Base-by-base conservation (phyloP, 2,113 vertebrate genomes). In the Centropus unirufus region DNA sequence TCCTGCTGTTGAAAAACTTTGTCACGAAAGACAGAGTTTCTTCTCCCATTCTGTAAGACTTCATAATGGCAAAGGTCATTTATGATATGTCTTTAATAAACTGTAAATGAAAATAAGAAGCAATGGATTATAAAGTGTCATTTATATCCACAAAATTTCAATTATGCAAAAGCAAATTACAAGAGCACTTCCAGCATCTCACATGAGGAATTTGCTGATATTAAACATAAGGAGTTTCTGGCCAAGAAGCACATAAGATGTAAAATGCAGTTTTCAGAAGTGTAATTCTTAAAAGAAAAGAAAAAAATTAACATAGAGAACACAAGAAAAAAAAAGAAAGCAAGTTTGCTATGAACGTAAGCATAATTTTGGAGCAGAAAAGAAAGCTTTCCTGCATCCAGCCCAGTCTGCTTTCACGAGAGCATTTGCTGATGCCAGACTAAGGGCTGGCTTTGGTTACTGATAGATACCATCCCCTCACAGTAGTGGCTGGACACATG, bases 211-310 rank as follows among this genome's bases (percentile, higher is more conserved):
- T 92, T 83, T 79, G 66, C 77, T 92, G 62, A 61, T 83, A 90
- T 55, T 30, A 90, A 49, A 95, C 49, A 40, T 55, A 46, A 82
- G 42, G 69, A 84, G 12, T 86, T 92, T 95, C 96, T 96, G 75
- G 72, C 87, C 90, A 77, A 94, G 67, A 61, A 59, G 14, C 8
- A 95, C 91, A 91, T 89, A 63, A 85, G 83, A 89, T 91, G 83
- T 94, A 91, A 97, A 97, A 90, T 94, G 73, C 80, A 87, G 84
- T 91, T 97, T 96, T 96, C 54, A 78, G 86, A 81, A 69, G 6
- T 29, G 5, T 11, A 22, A 15, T 55, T 85, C 34, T 49, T 57
- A 34, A 27, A 72, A 76, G 2, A 36, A 20, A 9, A 51, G 18
- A 19, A 8, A n/a, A 15, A 5, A 32, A 47, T 44, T 14, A 44